Conservation (phyloP, 2,113 vertebrate species). For the Oreocharis arfaki region DNA sequence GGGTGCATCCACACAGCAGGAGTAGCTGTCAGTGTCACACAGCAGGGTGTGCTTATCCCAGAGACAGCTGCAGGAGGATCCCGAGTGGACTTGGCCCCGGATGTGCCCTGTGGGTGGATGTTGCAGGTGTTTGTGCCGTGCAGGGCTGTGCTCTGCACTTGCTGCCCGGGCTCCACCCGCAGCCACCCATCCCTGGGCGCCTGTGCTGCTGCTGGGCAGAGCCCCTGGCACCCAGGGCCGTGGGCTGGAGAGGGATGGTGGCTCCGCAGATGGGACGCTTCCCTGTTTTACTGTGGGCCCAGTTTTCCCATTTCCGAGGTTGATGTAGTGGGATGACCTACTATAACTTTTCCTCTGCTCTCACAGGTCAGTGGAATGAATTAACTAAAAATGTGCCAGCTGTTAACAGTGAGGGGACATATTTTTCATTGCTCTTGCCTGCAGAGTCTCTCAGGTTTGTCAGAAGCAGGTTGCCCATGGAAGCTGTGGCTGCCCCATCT, state of each 20-base stretch:
- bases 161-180: fast-evolving
- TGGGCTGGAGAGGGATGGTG: fast-evolving
- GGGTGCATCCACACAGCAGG: fast-evolving
- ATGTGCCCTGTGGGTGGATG: fast-evolving
- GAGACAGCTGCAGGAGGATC: background rate
- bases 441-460: background rate
- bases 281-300: fast-evolving
- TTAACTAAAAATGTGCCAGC: background rate
- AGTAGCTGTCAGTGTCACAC: fast-evolving
- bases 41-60: fast-evolving
- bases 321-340: fast-evolving
- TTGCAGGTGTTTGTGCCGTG: fast-evolving
- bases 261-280: fast-evolving
- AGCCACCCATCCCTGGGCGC: fast-evolving
- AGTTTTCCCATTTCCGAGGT: background rate
- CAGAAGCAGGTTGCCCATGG: fast-evolving
- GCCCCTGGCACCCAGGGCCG: fast-evolving
- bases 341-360: background rate
- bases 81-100: fast-evolving
- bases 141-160: fast-evolving
- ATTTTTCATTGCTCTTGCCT: background rate
- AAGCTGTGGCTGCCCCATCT: background rate
- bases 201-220: fast-evolving
- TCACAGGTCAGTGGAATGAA: background rate
- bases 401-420: fast-evolving